Base-by-base conservation (phyloP, 2,113 vertebrate genomes). In the Agapornis roseicollis region DNA sequence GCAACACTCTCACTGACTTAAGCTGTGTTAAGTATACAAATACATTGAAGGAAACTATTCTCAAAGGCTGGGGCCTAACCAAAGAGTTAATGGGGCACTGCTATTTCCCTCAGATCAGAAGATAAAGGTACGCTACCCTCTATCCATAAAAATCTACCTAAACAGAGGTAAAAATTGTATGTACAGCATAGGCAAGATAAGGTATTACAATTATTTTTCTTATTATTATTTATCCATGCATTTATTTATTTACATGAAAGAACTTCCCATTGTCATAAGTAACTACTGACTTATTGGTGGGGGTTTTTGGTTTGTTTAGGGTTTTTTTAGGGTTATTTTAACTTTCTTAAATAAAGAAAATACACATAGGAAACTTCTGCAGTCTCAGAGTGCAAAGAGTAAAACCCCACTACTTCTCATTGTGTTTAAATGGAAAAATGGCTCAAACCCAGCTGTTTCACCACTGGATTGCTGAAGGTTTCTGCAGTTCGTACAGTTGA, bases 391-490 rank as follows among this genome's bases (percentile, higher is more conserved):
- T 77, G 46, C 22, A 82, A 94, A 80, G 25, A 92, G 11, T 91
- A 88, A 81, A 87, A 84, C 91, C 63, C 10, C 37, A 71, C 72
- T 91, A 60, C 18, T 94, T 84, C 47, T 91, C 28, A n/a, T 64
- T 73, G 28, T 19, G 72, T 88, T 95, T 91, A 95, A 92, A 90
- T 87, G 90, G 91, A 96, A 97, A 97, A 91, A 82, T 95, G 90
- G 81, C 93, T 87, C 63, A 93, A 64, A 80, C 66, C 85, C 95
- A 95, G 66, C 63, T 73, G 55, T 86, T 97, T 96, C 24, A 17
- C 83, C 69, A 61, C 70, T 88, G 87, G 47, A 81, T 89, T 85
- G 74, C 65, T 90, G 47, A 92, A 91, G 50, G 88, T 93, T 96
- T 91, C 96, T 96, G 79, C 84, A 90, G 93, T 96, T 97, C 95